Conservation (phyloP, 1,140 invertebrate species). For the Mamestra configurata region DNA sequence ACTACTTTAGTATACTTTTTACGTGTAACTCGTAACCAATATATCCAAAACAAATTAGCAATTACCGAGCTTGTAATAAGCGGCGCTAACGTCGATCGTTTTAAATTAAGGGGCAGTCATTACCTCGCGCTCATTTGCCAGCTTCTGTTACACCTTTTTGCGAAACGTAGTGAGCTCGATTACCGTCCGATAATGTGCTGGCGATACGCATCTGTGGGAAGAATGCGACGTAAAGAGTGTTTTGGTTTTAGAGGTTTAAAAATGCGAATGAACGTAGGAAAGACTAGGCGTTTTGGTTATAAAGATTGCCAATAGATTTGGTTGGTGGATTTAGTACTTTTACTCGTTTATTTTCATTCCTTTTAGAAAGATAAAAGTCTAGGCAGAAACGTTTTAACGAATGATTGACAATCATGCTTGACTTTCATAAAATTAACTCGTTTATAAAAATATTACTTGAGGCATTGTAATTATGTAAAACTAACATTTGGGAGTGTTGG, state of each 20-base stretch:
- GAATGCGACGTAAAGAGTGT: slow-evolving; percentile 66
- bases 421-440: too few relatives aligned
- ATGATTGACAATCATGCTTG: too few relatives aligned
- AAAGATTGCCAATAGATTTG: too few relatives aligned
- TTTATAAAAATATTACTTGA: too few relatives aligned
- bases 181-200: slow-evolving; percentile 76
- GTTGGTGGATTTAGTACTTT: too few relatives aligned
- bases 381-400: too few relatives aligned
- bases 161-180: slow-evolving; percentile 71
- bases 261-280: neutral
- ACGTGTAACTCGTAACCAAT: neutral
- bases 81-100: slow-evolving; percentile 57
- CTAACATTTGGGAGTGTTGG: too few relatives aligned
- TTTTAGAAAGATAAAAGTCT: too few relatives aligned
- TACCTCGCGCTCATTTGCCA: slow-evolving; percentile 68
- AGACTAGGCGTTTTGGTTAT: too few relatives aligned
- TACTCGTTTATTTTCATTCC: too few relatives aligned
- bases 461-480: too few relatives aligned
- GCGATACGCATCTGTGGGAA: slow-evolving; percentile 70
- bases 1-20: too few relatives aligned
- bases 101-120: slow-evolving; percentile 83
- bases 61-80: slow-evolving; percentile 73
- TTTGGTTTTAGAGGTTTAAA: slow-evolving; percentile 22
- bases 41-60: slow-evolving; percentile 70
- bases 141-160: slow-evolving; percentile 85